A percentile compares a stretch with the other conserved stretches of the same genome.
These are phyloP conservation scores for Micronisus gabar DNA, from an alignment of 2,113 vertebrate genomes.

Conservation along the genomic window DNA sequence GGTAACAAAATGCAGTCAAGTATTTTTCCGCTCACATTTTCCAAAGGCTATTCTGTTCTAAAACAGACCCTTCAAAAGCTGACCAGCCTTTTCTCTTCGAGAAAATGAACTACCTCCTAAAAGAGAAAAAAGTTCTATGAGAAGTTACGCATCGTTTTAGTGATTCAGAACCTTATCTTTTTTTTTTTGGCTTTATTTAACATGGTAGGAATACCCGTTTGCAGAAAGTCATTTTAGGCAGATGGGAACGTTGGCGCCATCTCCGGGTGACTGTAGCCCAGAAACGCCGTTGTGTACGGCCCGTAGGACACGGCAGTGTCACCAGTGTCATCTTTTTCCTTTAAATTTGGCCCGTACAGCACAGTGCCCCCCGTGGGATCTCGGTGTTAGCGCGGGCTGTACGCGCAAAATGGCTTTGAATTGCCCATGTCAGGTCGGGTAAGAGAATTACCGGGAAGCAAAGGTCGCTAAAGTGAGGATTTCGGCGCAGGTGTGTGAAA, in stretches of 20 bases:
- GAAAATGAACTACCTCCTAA: background rate
- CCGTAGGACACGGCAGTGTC: too few relatives aligned
- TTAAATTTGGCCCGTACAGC: too few relatives aligned
- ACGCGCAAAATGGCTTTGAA: too few relatives aligned
- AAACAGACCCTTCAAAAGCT: background rate
- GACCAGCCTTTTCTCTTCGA: background rate
- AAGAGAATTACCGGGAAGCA: too few relatives aligned
- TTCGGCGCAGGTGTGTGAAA: too few relatives aligned
- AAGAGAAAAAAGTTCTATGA: background rate
- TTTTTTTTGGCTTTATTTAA: background rate
- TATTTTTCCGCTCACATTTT: background rate
- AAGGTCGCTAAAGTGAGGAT: too few relatives aligned
- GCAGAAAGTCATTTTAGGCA: background rate
- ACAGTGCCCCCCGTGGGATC: too few relatives aligned
- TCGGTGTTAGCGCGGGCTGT: too few relatives aligned
- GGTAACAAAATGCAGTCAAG: background rate
- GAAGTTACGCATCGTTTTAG: background rate
- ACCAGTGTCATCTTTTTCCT: too few relatives aligned
- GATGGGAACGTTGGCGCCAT: background rate
- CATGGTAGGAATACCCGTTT: background rate
- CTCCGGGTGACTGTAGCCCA: too few relatives aligned
- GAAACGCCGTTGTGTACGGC: too few relatives aligned
- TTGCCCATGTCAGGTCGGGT: too few relatives aligned
- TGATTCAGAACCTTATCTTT: background rate
- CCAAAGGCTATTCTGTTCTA: background rate